A percentile compares a stretch with the other conserved stretches of the same genome.
Conservation (phyloP, 2,797 vertebrate genomes). For the Prionace glauca region DNA sequence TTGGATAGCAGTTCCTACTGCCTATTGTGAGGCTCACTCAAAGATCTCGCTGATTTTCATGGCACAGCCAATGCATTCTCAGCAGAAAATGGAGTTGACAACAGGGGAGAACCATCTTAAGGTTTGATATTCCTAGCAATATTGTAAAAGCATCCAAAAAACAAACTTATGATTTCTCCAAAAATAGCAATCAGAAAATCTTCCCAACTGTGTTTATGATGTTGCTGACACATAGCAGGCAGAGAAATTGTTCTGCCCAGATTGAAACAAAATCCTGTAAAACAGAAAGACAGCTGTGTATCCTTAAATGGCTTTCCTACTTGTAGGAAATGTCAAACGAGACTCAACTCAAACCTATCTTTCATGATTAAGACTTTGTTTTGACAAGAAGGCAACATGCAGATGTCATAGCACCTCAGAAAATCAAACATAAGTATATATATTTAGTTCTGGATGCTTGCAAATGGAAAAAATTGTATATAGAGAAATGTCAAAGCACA, state of each 20-base stretch:
- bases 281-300: constrained; percentile 10
- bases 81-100: background rate
- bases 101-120: background rate
- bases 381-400: background rate
- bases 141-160: background rate
- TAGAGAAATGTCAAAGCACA: background rate
- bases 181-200: background rate
- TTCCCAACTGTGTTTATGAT: background rate
- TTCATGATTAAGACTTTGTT: background rate
- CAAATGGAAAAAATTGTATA: background rate
- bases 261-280: background rate
- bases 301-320: background rate
- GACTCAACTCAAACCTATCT: background rate
- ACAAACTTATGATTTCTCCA: background rate
- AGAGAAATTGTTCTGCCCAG: background rate
- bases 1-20: background rate
- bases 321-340: constrained; percentile 4
- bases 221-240: background rate
- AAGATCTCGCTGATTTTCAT: background rate
- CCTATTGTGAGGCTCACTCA: background rate
- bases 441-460: background rate
- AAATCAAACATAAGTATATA: background rate
- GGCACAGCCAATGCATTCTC: background rate
- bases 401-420: background rate
- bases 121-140: background rate